A percentile compares a stretch with the other conserved stretches of the same genome.
phyloP scores from a whole-genome alignment of 2,888 invertebrate genomes.

The Rhagonycha lutea region DNA sequence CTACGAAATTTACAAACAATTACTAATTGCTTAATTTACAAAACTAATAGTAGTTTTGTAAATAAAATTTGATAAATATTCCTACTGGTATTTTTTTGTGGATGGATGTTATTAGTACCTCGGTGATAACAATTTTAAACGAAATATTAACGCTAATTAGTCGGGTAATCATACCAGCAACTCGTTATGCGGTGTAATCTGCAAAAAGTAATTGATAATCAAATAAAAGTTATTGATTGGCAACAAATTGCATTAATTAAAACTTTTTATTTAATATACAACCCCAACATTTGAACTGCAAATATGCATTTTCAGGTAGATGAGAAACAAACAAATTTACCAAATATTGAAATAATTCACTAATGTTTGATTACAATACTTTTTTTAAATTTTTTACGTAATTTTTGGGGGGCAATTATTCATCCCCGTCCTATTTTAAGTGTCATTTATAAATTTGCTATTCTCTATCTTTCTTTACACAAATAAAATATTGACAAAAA shows the following conservation, averaged over 20 bases:
- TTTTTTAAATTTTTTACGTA: no score
- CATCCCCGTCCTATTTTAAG: no score
- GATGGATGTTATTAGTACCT: background rate
- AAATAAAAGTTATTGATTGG: background rate
- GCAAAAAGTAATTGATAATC: background rate
- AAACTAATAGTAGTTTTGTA: background rate
- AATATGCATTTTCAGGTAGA: background rate
- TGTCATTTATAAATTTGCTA: no score
- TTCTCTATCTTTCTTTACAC: no score
- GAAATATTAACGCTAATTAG: background rate
- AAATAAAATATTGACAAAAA: no score
- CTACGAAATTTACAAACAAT: background rate
- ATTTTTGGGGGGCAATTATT: no score
- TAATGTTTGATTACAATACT: no score
- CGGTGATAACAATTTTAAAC: background rate
- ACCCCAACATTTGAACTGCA: background rate
- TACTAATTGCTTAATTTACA: background rate
- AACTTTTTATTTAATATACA: background rate
- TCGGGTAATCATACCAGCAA: background rate
- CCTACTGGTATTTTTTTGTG: background rate
- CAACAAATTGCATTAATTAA: background rate
- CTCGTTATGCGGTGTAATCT: background rate
- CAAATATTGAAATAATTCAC: no score
- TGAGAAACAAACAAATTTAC: background rate
- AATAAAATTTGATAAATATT: background rate